A percentile compares a stretch with the other conserved stretches of the same genome.
Conservation (phyloP, 2,113 vertebrate species). For the Bungarus multicinctus region DNA sequence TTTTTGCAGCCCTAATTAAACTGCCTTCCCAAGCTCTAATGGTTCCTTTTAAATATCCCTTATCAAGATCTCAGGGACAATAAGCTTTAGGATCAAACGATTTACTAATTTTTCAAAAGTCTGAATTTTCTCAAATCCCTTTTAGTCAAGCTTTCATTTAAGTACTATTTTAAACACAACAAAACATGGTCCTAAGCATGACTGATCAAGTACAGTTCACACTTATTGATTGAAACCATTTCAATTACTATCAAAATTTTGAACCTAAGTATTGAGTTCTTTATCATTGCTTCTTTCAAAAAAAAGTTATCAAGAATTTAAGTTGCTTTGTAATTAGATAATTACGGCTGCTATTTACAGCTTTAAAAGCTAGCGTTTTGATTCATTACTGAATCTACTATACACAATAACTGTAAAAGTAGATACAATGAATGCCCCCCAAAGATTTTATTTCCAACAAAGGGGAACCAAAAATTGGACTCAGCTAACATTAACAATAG, state of each 20-base stretch:
- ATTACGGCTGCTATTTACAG: not conserved
- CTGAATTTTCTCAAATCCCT: not conserved
- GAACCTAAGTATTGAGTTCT: not conserved
- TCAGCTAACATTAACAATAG: constrained; percentile 11
- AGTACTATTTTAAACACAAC: not conserved
- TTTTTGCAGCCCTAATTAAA: not conserved
- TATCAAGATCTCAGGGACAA: not conserved
- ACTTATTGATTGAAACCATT: not conserved
- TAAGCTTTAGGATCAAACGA: not conserved
- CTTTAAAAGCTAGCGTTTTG: not conserved
- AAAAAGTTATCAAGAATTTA: not conserved
- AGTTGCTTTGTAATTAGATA: not conserved
- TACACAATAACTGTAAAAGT: not conserved
- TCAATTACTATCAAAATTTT: not conserved
- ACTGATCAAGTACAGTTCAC: not conserved
- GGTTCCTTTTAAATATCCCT: not conserved
- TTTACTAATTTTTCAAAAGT: not conserved
- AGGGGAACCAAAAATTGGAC: not conserved
- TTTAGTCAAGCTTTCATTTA: not conserved
- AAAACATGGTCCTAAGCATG: not conserved
- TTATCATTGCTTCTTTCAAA: not conserved
- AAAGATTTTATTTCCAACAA: constrained; percentile 1
- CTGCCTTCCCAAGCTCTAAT: not conserved
- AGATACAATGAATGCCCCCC: constrained; percentile 19
- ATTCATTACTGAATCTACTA: constrained; percentile 23